phyloP scores from a whole-genome alignment of 2,888 invertebrate species.

The Machimus atricapillus region DNA sequence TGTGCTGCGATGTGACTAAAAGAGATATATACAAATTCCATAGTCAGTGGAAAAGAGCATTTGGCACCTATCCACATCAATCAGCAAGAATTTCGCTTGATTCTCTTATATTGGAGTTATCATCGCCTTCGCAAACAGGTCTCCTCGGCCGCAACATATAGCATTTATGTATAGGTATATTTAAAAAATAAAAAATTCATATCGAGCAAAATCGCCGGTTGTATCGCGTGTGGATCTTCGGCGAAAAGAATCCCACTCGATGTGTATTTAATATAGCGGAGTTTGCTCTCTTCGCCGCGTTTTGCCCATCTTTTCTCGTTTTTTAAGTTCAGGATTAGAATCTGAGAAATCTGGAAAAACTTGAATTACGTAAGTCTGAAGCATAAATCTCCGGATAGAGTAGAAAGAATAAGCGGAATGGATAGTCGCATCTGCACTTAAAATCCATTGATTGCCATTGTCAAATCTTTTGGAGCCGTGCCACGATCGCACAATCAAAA shows the following conservation, averaged over 20 bases:
- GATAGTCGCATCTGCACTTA: not conserved
- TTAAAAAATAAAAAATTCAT: not conserved
- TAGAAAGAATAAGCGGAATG: not conserved
- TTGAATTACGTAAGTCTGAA: conserved; percentile 40
- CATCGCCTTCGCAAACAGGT: not conserved
- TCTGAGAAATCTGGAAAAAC: conserved; percentile 40
- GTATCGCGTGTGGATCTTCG: not conserved
- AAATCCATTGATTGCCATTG: not conserved
- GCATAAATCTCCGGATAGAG: conserved; percentile 1
- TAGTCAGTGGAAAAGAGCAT: not conserved
- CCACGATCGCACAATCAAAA: not conserved
- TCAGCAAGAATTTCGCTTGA: not conserved
- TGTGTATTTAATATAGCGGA: not conserved
- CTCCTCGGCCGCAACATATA: not conserved
- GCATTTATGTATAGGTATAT: not conserved
- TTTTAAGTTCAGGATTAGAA: not conserved
- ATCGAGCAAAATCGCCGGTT: not conserved
- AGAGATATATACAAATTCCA: not conserved
- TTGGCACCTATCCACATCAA: not conserved
- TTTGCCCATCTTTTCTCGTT: not conserved
- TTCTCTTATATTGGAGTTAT: not conserved
- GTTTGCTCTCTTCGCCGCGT: not conserved
- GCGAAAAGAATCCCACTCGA: not conserved
- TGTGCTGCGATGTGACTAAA: not conserved
- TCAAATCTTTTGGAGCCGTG: not conserved